Base-by-base conservation (phyloP, 2,888 invertebrate genomes). In the Drosophila robusta region DNA sequence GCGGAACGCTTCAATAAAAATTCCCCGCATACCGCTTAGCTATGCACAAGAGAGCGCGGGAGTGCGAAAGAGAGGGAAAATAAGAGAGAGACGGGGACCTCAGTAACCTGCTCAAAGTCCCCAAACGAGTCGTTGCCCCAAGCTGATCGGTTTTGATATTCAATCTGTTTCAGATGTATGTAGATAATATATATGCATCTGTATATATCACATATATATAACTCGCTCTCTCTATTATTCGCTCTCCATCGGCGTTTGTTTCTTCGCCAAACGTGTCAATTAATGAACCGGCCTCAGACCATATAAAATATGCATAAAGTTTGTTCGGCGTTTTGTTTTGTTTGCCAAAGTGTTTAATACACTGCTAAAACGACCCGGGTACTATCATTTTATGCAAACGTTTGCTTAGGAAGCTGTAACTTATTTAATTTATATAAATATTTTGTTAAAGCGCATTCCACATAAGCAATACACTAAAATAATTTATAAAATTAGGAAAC, bases 271-370 rank as follows among this genome's bases (percentile, higher is more conserved):
- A 80, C 57, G 73, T 77, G 77, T 80, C 77, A 78, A 80, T 78
- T 80, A 78, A 69, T 69, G 68, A 80, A 76, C 65, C 77, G 73
- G 80, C 77, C 66, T 55, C 50, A 68, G 51, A 29, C 44, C 60
- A 57, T 58, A 69, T 75, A 57, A 72, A 78, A 81, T 84, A 87
- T 81, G 81, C 82, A 54, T 56, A 63, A 69, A 44, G 64, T 65
- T 76, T 75, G 70, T 26, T 64, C 36, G 46, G 46, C 81, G 65
- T 68, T 78, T 87, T 70, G 58, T 63, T 75, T 64, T 72, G 69
- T 56, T 79, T 82, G 60, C 49, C 42, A 29, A 73, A 49, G 49
- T 56, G 41, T 50, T 60, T 44, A 44, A 68, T 77, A 60, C 62
- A 32, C 60, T 39, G 8, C 4, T 1, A 38, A 22, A 24, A 18